These are phyloP conservation scores for Ficedula albicollis DNA, from an alignment of 2,797 vertebrate genomes.

Conservation along the genomic window DNA sequence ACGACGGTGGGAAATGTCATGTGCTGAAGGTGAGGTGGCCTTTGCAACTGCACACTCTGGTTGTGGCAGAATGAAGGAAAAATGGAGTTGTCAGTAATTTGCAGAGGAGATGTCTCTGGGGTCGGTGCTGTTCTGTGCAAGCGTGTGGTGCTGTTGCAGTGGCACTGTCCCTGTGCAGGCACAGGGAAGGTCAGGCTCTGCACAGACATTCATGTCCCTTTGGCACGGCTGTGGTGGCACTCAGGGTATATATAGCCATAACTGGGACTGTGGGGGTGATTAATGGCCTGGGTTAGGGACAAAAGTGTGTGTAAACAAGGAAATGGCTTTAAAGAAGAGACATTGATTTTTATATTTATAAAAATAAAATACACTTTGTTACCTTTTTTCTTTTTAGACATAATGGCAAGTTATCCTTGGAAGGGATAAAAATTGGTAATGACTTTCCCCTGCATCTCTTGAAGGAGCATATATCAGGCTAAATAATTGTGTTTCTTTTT, in stretches of 20 bases:
- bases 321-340: slow-evolving; percentile 29
- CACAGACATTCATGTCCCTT: not conserved
- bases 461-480: not conserved
- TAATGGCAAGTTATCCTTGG: slow-evolving; percentile 16
- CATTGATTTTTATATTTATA: slow-evolving; percentile 43
- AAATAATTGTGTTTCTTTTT: not conserved
- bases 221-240: not conserved
- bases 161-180: not conserved
- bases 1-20: rapidly evolving
- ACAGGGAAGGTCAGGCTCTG: not conserved
- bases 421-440: not conserved
- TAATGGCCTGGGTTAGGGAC: not conserved
- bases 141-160: rapidly evolving
- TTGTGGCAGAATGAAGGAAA: not conserved
- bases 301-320: not conserved
- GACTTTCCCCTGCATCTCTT: not conserved
- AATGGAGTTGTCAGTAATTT: not conserved
- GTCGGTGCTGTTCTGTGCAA: not conserved
- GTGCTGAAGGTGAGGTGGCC: not conserved
- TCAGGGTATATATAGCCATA: not conserved
- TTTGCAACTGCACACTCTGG: not conserved
- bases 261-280: not conserved
- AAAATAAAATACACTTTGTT: slow-evolving; percentile 37
- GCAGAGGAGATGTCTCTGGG: not conserved
- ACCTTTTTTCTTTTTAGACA: not conserved